Base-by-base conservation (phyloP, 1,140 invertebrate species). In the Hermatobates lingyangjiaoensis region DNA sequence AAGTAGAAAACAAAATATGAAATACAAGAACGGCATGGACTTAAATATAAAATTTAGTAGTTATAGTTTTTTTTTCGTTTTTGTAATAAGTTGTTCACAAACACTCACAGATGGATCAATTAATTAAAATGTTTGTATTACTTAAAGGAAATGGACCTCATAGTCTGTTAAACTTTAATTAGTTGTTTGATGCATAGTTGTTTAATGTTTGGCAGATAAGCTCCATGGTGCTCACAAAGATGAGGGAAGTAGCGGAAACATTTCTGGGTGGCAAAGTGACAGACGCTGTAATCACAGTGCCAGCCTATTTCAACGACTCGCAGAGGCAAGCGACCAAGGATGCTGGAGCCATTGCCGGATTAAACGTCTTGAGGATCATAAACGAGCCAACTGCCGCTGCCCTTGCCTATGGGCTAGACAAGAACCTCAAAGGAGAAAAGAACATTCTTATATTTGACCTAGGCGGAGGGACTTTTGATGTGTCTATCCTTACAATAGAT, bases 251-350 rank as follows among this genome's bases (percentile, higher is more conserved):
- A 62, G 67, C 62, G 2, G 74, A 76, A 51, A 66, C 70, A 38
- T 67, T 63, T 21, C 57, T 69, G 1, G 66, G 66, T 2, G 61
- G 65, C 1, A 66, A 57, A 7, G 60, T 70, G 0, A 57, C 61
- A 2, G 61, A 69, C 27, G 67, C 68, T 0, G 62, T 76, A 0
- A 62, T 70, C 42, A 70, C 68, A 0, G 67, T 70, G 0, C 68
- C 67, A 0, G 68, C 68, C 3, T 78, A 77, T 50, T 77, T 77
- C 62, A 89, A 89, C 65, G 85, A 89, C 69, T 86, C 83, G 48
- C 87, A 91, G 68, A 75, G 86, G 68, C 86, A 89, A 70, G 87
- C 86, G 61, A 89, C 86, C 51, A 90, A 89, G 72, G 85, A 89
- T 74, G 77, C 86, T 59, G 85, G 84, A 61, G 76, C 72, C 53